These are phyloP conservation scores for Scaeva pyrastri DNA, from an alignment of 2,888 invertebrate species.

Conservation along the genomic window DNA sequence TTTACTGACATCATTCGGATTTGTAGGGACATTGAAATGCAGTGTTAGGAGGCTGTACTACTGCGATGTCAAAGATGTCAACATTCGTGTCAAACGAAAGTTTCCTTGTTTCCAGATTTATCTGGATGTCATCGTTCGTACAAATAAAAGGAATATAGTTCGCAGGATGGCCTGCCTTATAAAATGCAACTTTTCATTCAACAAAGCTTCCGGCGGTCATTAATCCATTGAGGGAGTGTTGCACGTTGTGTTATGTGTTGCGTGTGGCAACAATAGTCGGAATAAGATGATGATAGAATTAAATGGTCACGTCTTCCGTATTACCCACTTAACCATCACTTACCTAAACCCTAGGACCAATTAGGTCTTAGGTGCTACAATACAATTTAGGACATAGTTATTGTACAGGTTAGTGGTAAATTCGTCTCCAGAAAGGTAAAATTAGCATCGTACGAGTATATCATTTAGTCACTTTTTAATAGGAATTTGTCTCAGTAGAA, in stretches of 20 bases:
- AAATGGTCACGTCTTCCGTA: no score
- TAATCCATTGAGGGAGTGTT: neutral
- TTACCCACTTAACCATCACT: no score
- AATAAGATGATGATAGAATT: no score
- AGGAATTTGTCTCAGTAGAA: no score
- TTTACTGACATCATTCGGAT: slow-evolving; percentile 26
- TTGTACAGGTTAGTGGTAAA: no score
- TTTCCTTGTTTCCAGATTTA: slow-evolving; percentile 3
- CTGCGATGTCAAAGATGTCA: slow-evolving; percentile 25
- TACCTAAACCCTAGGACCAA: no score
- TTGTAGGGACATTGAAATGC: slow-evolving; percentile 14
- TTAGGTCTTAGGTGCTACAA: no score
- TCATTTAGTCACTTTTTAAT: no score
- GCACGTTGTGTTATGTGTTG: neutral
- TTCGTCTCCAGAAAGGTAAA: no score
- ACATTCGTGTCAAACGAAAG: slow-evolving; percentile 21
- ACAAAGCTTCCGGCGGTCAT: neutral
- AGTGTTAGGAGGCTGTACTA: neutral
- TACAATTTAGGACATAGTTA: no score
- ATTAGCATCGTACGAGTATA: no score
- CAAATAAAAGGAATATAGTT: slow-evolving; percentile 19
- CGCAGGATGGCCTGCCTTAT: slow-evolving; percentile 10
- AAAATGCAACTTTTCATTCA: slow-evolving; percentile 1
- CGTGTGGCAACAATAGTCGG: no score
- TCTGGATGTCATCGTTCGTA: slow-evolving; percentile 4